phyloP scores from a whole-genome alignment of 2,113 vertebrate species.

The Leptobrachium leishanense region DNA sequence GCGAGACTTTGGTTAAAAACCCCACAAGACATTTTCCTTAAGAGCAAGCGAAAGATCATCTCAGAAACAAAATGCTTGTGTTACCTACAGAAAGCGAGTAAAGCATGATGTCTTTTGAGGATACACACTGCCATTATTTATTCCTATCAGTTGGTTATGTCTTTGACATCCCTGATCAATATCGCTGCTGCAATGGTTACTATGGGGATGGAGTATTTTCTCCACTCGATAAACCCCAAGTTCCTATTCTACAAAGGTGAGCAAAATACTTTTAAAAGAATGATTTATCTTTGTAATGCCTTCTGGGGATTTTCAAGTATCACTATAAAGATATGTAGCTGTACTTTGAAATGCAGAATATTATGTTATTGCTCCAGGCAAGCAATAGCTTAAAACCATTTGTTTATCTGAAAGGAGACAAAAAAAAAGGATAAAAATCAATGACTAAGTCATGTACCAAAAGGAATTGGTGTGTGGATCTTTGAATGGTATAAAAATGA shows the following conservation, averaged over 20 bases:
- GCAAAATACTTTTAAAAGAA: constrained; percentile 84
- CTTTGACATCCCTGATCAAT: constrained; percentile 75
- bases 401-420: constrained; percentile 79
- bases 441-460: constrained; percentile 66
- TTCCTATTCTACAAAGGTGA: constrained; percentile 81
- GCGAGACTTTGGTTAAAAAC: constrained; percentile 48
- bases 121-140: constrained; percentile 65
- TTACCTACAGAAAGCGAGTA: constrained; percentile 64
- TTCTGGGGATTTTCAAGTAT: constrained; percentile 72
- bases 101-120: constrained; percentile 61
- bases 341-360: constrained; percentile 83
- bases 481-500: constrained; percentile 10
- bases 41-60: constrained; percentile 49
- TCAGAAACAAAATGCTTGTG: constrained; percentile 52
- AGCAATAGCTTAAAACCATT: constrained; percentile 82
- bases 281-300: constrained; percentile 74
- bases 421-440: constrained; percentile 72
- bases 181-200: constrained; percentile 70
- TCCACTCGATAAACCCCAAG: constrained; percentile 73
- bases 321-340: constrained; percentile 78
- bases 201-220: constrained; percentile 66
- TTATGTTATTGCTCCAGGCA: constrained; percentile 84
- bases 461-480: constrained; percentile 28
- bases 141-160: constrained; percentile 68
- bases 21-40: constrained; percentile 54